phyloP scores from a whole-genome alignment of 2,888 invertebrate genomes.

The Philereme transversata region DNA sequence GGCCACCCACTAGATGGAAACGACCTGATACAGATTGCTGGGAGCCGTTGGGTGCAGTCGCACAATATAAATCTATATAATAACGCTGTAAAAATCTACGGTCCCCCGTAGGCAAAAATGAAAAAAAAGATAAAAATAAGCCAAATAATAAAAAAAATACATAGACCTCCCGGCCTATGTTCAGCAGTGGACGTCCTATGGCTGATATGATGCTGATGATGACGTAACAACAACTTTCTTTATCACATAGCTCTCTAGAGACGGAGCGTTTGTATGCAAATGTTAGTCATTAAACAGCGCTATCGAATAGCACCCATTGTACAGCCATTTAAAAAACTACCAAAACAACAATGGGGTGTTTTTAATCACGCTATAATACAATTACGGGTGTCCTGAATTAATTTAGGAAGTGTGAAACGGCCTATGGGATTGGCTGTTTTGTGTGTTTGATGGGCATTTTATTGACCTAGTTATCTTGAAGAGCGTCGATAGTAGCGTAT shows the following conservation, averaged over 20 bases:
- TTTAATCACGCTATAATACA: slow-evolving; percentile 71
- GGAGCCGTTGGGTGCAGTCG: too few relatives aligned
- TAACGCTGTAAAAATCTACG: too few relatives aligned
- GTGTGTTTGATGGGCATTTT: slow-evolving; percentile 17
- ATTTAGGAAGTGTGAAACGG: slow-evolving; percentile 56
- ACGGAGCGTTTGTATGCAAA: slow-evolving; percentile 39
- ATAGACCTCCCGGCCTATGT: too few relatives aligned
- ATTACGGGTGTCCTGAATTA: slow-evolving; percentile 64
- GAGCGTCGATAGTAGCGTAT: slow-evolving; percentile 3
- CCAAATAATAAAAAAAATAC: too few relatives aligned
- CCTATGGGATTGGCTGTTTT: slow-evolving; percentile 22
- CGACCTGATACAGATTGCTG: too few relatives aligned
- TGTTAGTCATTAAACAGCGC: slow-evolving; percentile 40
- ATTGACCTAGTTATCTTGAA: slow-evolving; percentile 9
- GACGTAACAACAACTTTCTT: slow-evolving; percentile 9
- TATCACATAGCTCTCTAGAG: slow-evolving; percentile 31
- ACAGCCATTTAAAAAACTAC: slow-evolving; percentile 36
- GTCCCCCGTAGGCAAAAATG: too few relatives aligned
- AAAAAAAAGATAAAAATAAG: too few relatives aligned
- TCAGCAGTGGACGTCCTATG: too few relatives aligned
- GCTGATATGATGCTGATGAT: too few relatives aligned
- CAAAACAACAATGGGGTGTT: slow-evolving; percentile 52
- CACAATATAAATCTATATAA: too few relatives aligned
- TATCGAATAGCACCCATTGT: slow-evolving; percentile 33
- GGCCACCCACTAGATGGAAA: too few relatives aligned